A percentile compares a stretch with the other conserved stretches of the same genome.
phyloP scores from a whole-genome alignment of 2,797 vertebrate species.

The Gymnothorax reevesii region DNA sequence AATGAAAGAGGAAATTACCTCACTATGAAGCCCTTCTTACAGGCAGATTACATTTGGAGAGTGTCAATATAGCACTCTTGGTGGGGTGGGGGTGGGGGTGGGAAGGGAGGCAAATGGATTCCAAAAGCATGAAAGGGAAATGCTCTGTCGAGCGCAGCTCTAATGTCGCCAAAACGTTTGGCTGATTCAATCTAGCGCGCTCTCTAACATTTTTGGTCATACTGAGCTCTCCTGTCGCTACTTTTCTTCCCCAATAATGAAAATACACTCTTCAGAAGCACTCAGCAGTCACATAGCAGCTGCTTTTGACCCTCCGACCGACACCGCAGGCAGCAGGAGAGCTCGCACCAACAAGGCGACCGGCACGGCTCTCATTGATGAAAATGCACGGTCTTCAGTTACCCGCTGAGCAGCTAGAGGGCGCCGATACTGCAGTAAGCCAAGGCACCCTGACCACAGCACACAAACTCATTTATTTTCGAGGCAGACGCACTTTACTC shows the following conservation, averaged over 20 bases:
- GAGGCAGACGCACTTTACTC: background rate
- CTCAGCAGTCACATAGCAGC: background rate
- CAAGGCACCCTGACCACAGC: background rate
- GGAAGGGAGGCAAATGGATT: slow-evolving; percentile 7
- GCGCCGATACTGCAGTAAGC: background rate
- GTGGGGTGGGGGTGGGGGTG: slow-evolving; percentile 57
- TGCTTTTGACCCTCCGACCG: background rate
- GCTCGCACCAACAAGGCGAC: background rate
- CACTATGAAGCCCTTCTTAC: slow-evolving; percentile 58
- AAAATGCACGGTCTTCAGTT: background rate
- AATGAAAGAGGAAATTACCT: slow-evolving; percentile 73
- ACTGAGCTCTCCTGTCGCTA: background rate
- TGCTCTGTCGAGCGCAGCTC: slow-evolving; percentile 41
- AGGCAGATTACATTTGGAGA: slow-evolving; percentile 69
- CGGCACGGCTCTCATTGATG: background rate
- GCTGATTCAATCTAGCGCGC: background rate
- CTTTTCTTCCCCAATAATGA: background rate
- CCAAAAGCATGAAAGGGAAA: slow-evolving; percentile 39
- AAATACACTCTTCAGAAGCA: background rate
- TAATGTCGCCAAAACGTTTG: no score
- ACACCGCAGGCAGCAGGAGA: background rate
- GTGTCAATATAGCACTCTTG: slow-evolving; percentile 32
- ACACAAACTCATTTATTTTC: background rate
- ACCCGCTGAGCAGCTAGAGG: slow-evolving; percentile 8
- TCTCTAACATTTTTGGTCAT: background rate